Conservation (phyloP, 2,797 vertebrate species). For the Sebastes trivittatus region DNA sequence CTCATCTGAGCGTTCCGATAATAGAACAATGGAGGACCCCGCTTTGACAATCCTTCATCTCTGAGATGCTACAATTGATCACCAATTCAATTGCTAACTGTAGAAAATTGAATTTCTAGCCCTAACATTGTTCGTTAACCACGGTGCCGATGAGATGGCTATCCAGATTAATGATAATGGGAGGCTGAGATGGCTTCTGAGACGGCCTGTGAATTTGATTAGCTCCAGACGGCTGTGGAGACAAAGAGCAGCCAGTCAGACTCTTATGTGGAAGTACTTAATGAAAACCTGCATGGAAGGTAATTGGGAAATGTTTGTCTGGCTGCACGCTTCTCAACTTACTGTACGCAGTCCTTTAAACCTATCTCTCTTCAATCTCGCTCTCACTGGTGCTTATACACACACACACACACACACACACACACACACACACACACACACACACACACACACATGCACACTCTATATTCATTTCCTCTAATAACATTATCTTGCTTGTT, state of each 20-base stretch:
- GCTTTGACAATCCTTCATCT: slow-evolving; percentile 83
- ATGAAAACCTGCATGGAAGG: slow-evolving; percentile 82
- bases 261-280: slow-evolving; percentile 84
- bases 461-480: slow-evolving; percentile 28
- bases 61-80: slow-evolving; percentile 82
- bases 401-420: neutral
- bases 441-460: neutral
- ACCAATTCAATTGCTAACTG: slow-evolving; percentile 85
- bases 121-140: slow-evolving; percentile 88
- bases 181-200: slow-evolving; percentile 81
- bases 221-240: slow-evolving; percentile 81
- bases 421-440: neutral
- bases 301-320: slow-evolving; percentile 86
- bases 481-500: slow-evolving; percentile 27
- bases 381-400: slow-evolving; percentile 21
- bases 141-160: slow-evolving; percentile 85
- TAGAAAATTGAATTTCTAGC: slow-evolving; percentile 86
- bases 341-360: slow-evolving; percentile 68
- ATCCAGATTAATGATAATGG: slow-evolving; percentile 88
- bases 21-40: slow-evolving; percentile 77
- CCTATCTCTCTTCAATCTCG: slow-evolving; percentile 45
- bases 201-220: slow-evolving; percentile 85
- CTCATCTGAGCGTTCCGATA: slow-evolving; percentile 80
- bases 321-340: slow-evolving; percentile 73
- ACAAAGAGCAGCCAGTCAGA: slow-evolving; percentile 79